A percentile compares a stretch with the other conserved stretches of the same genome.
phyloP scores from a whole-genome alignment of 2,113 vertebrate genomes.

The Passer montanus region DNA sequence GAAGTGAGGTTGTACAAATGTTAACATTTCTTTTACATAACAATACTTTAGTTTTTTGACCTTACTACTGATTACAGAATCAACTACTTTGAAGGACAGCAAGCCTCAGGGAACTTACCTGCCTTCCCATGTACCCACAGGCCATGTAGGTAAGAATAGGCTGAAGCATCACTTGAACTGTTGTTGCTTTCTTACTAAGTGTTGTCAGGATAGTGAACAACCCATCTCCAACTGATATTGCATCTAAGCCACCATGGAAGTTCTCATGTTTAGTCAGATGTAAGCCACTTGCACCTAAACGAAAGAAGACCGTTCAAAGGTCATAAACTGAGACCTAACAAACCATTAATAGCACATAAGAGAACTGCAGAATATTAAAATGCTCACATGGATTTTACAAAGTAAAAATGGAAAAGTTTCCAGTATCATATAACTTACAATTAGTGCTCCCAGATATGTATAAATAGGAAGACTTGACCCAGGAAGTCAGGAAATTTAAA shows the following conservation, averaged over 20 bases:
- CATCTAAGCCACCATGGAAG: constrained; percentile 96
- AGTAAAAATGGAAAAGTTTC: background rate
- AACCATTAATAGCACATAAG: background rate
- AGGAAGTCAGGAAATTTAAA: background rate
- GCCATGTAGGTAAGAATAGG: constrained; percentile 99
- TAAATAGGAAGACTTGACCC: background rate
- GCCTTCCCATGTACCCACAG: constrained; percentile 98
- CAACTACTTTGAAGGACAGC: background rate
- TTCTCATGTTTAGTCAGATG: constrained; percentile 99
- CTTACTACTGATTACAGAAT: background rate
- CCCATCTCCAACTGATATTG: constrained; percentile 97
- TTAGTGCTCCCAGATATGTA: background rate
- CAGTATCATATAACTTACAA: background rate
- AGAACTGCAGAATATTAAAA: background rate
- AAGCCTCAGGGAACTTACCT: constrained; percentile 75
- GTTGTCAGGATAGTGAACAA: constrained; percentile 98
- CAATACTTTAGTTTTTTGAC: background rate
- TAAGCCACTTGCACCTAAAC: constrained; percentile 92
- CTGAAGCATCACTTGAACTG: constrained; percentile 97
- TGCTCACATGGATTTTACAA: background rate
- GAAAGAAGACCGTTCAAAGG: background rate
- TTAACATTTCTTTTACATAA: background rate
- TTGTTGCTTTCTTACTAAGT: constrained; percentile 94
- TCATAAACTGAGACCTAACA: background rate
- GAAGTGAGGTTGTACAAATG: background rate